phyloP scores from a whole-genome alignment of 2,888 invertebrate species.

The Pheosia gnoma region DNA sequence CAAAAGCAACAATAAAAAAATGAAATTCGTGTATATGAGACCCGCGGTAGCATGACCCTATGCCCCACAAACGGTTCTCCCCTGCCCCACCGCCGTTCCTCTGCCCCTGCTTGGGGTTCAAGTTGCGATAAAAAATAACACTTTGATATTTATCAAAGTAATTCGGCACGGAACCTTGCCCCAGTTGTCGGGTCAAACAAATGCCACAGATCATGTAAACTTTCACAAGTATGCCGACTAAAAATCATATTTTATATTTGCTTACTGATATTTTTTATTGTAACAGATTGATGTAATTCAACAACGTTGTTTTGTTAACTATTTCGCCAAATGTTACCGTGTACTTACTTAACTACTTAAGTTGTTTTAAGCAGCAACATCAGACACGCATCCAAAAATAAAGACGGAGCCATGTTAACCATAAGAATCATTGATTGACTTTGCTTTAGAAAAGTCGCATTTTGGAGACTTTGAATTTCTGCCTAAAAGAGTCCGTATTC shows the following conservation, averaged over 20 bases:
- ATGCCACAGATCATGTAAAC: conserved; percentile 33
- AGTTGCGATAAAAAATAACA: conserved; percentile 60
- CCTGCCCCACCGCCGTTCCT: conserved; percentile 19
- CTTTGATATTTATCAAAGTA: conserved; percentile 65
- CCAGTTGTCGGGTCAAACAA: conserved; percentile 62
- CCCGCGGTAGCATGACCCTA: conserved; percentile 32
- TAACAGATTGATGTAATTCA: background rate
- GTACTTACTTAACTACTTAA: too few species aligned
- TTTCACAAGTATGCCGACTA: too few species aligned
- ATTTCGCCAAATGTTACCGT: too few species aligned
- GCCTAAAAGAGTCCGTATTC: too few species aligned
- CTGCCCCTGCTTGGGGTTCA: conserved; percentile 32
- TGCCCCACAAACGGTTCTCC: conserved; percentile 33
- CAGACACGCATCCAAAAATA: too few species aligned
- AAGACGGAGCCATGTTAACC: too few species aligned
- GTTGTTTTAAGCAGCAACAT: too few species aligned
- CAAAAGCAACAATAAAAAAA: conserved; percentile 12
- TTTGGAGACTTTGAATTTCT: too few species aligned
- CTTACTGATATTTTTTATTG: background rate
- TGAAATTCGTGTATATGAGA: conserved; percentile 7
- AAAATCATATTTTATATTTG: too few species aligned
- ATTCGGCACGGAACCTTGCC: conserved; percentile 58
- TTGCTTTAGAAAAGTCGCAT: too few species aligned
- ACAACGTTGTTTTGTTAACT: background rate
- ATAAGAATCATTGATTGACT: too few species aligned